These are phyloP conservation scores for Reinhardtius hippoglossoides DNA, from an alignment of 2,113 vertebrate genomes.

Conservation along the genomic window DNA sequence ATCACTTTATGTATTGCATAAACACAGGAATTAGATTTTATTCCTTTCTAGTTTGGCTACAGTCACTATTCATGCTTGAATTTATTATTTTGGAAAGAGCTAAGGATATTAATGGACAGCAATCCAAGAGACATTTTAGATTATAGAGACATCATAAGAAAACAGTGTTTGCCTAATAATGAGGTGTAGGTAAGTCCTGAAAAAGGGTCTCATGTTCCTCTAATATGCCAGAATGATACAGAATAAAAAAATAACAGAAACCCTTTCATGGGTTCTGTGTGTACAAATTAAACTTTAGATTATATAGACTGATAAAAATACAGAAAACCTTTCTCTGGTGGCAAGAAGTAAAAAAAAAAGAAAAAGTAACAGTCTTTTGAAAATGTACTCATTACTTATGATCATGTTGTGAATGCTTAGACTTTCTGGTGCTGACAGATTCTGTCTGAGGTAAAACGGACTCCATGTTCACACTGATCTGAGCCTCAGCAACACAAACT, in stretches of 20 bases:
- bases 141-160: not conserved
- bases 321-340: not conserved
- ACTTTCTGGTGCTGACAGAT: not conserved
- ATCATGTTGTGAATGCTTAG: not conserved
- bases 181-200: no score
- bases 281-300: no score
- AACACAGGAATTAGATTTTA: no score
- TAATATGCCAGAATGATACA: not conserved
- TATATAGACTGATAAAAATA: not conserved
- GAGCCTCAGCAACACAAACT: constrained; percentile 69
- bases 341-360: not conserved
- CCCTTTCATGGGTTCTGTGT: not conserved
- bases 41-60: no score
- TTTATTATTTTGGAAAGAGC: no score
- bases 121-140: no score
- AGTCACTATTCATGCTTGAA: no score
- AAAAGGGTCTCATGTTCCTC: not conserved
- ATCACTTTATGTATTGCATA: no score
- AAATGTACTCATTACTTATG: not conserved
- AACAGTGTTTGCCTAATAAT: no score
- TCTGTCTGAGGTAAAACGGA: not conserved
- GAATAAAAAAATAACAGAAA: no score
- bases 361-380: no score
- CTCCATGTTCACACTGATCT: not conserved
- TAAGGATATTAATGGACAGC: no score